phyloP scores from a whole-genome alignment of 1,140 invertebrate genomes.

The Anoplolepis gracilipes region DNA sequence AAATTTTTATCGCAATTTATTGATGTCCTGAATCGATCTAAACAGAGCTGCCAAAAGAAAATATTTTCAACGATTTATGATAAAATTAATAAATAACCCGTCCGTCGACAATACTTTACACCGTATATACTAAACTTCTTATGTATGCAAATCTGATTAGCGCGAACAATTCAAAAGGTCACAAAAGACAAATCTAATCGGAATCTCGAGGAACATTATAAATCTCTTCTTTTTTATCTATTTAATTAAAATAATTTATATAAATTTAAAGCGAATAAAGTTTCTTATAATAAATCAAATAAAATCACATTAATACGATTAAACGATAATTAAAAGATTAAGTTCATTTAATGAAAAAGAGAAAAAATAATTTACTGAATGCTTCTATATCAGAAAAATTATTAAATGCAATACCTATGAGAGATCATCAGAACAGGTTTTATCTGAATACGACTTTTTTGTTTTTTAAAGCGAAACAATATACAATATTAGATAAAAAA shows the following conservation, averaged over 20 bases:
- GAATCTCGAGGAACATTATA: conserved; percentile 14
- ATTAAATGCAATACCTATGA: not conserved
- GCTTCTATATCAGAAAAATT: not conserved
- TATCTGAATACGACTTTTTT: not conserved
- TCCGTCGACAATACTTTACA: conserved; percentile 56
- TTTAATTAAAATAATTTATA: not conserved
- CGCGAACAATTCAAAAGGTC: not conserved
- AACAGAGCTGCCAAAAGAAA: conserved; percentile 45
- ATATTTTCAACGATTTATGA: conserved; percentile 32
- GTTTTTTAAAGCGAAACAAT: too few species aligned
- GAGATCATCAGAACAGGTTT: not conserved
- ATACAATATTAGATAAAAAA: too few species aligned
- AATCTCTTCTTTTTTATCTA: not conserved
- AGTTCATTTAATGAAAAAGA: too few species aligned
- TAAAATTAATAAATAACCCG: conserved; percentile 43
- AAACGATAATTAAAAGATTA: too few species aligned
- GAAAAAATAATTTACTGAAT: not conserved
- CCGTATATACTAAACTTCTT: conserved; percentile 35
- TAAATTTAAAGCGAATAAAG: not conserved
- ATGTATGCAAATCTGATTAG: conserved; percentile 15
- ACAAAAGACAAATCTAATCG: not conserved
- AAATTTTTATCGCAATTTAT: conserved; percentile 21
- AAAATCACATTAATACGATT: not conserved
- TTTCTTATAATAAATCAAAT: not conserved
- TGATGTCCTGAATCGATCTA: conserved; percentile 27